Base-by-base conservation (phyloP, 2,888 invertebrate genomes). In the Nemotelus pantherinus region DNA sequence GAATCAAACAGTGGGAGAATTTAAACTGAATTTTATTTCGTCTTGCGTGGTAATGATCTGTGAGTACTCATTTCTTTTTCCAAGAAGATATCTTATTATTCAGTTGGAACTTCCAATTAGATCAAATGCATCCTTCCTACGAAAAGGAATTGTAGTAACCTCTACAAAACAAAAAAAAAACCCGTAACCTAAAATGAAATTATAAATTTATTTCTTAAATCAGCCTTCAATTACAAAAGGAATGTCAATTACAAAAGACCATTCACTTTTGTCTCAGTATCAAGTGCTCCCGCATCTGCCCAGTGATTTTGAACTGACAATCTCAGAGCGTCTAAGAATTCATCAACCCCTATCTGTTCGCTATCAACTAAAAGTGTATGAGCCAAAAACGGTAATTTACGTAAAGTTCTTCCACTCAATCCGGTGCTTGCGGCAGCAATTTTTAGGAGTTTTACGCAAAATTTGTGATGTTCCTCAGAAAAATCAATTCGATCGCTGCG, bases 341-440 rank as follows among this genome's bases (percentile, higher is more conserved):
- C 68, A 68, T 47, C 41, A 41, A 77, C 39, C 4, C 9, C 70
- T 9, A 79, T 60, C 0, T 25, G 48, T 2, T 79, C 71, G 43
- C 58, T 76, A 44, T 84, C 83, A 7, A 88, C 80, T 83, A 88
- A 89, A 77, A 90, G 87, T 4, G 93, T 91, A 82, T 92, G 90
- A n/a, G 97, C 94, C 80, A 98, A 86, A 84, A 98, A 94, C 0
- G 98, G 97, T 81, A 98, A 89, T 86, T 97, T 97, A 63, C 97
- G 90, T 80, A 98, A 88, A 5, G 93, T 91, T 79, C 97, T 90
- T 0, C 96, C 98, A 86, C 97, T 97, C 67, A 97, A 84, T 5
- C 93, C 93, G 53, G 88, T 83, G 85, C 93, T 93, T 80, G 88
- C 82, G 60, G 87, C 83, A 50, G 90, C 87, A 53, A 92, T 86